Percentiles rank a stretch among this genome's conserved stretches.
phyloP scores from a whole-genome alignment of 1,140 invertebrate species.

The Trinorchestia longiramus region DNA sequence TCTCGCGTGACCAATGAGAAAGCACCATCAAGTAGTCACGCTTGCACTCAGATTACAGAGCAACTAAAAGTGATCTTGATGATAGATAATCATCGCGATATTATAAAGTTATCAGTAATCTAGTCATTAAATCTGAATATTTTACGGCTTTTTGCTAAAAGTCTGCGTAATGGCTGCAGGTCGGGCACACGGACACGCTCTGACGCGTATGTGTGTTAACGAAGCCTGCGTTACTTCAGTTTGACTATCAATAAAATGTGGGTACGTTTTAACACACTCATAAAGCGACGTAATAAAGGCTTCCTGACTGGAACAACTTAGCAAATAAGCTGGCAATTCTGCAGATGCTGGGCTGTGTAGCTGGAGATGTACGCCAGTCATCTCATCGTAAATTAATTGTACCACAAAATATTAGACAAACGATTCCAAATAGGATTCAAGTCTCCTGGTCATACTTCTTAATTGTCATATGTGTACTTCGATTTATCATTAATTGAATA shows the following conservation, averaged over 20 bases:
- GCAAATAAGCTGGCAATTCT: not conserved
- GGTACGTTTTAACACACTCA: not conserved
- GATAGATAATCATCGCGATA: not conserved
- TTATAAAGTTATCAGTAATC: conserved; percentile 10
- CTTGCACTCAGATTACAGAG: not conserved
- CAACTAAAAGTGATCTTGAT: not conserved
- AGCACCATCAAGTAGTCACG: not conserved
- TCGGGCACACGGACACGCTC: not conserved
- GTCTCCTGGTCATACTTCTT: too few relatives aligned
- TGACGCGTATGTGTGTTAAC: not conserved
- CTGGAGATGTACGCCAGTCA: too few relatives aligned
- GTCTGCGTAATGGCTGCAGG: not conserved
- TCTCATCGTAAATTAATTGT: too few relatives aligned
- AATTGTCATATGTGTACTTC: too few relatives aligned
- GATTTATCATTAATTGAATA: too few relatives aligned
- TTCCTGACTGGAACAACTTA: not conserved
- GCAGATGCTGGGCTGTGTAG: not conserved
- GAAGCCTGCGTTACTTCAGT: not conserved
- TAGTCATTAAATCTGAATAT: not conserved
- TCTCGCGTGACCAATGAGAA: not conserved
- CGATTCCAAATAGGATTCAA: too few relatives aligned
- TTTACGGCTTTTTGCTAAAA: not conserved
- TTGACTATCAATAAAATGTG: not conserved
- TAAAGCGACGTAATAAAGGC: not conserved
- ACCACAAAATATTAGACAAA: too few relatives aligned